Evolutionary conservation across 2,113 vertebrate genomes (phyloP).

Genomic region (Guaruba guarouba): DNA sequence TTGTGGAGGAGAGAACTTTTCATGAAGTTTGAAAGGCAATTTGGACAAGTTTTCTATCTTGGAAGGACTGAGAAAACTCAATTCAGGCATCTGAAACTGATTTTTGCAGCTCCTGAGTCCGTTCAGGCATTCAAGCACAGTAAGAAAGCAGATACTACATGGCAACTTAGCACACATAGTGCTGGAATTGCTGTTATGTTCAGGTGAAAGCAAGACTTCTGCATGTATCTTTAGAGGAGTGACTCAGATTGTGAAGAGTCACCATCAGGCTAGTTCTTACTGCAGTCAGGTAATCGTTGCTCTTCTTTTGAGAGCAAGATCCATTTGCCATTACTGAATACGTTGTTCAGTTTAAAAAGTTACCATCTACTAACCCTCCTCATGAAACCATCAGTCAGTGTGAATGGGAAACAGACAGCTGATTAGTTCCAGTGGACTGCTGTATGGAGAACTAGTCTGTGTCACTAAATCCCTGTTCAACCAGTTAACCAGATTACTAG

Average conservation of each 20-base stretch:
- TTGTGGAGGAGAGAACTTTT: neutral
- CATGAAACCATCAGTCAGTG: neutral
- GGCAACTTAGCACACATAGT: neutral
- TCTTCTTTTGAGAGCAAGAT: neutral
- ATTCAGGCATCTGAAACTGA: neutral
- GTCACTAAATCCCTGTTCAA: conserved; percentile 45
- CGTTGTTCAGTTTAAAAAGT: conserved; percentile 42
- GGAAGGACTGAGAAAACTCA: neutral
- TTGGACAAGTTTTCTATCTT: neutral
- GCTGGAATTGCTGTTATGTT: neutral
- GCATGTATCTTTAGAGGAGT: neutral
- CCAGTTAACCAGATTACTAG: conserved; percentile 69
- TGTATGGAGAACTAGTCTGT: conserved; percentile 18
- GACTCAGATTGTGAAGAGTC: neutral
- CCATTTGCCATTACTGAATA: neutral
- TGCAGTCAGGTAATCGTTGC: neutral
- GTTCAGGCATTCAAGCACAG: neutral
- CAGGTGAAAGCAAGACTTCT: neutral
- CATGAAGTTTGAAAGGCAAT: neutral
- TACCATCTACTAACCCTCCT: conserved; percentile 32
- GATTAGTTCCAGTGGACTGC: conserved; percentile 65
- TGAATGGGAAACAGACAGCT: conserved; percentile 47
- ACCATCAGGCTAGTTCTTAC: neutral
- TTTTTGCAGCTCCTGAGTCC: neutral
- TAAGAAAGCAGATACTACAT: neutral